Evolutionary conservation across 2,888 invertebrate species (phyloP).

Genomic region (Thymelicus acteon): DNA sequence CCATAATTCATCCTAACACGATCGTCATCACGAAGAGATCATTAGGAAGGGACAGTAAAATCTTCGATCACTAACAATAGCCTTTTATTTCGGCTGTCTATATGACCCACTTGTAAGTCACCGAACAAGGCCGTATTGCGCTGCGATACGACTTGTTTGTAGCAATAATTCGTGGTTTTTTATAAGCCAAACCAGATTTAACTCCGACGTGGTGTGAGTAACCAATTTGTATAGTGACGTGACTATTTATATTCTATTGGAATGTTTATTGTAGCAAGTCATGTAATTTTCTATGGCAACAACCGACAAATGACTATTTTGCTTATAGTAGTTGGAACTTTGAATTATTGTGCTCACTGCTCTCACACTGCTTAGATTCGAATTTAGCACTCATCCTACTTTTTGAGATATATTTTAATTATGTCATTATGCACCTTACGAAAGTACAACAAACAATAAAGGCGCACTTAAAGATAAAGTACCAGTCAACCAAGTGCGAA

Average conservation of each 20-base stretch:
- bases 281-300: not conserved
- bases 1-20: not conserved
- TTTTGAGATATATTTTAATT: no score
- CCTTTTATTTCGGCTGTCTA: constrained; percentile 12
- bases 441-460: no score
- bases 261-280: constrained; percentile 11
- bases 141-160: constrained; percentile 53
- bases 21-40: not conserved
- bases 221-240: constrained; percentile 14
- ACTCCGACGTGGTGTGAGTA: not conserved
- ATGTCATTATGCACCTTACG: no score
- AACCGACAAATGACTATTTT: no score
- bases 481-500: no score
- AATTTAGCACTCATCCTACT: no score
- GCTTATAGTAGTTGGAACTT: no score
- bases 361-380: no score
- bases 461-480: no score
- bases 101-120: constrained; percentile 43
- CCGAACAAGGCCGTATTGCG: constrained; percentile 33
- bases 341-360: no score
- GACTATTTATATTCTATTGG: constrained; percentile 7
- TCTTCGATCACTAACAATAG: constrained; percentile 15
- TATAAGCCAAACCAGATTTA: constrained; percentile 25
- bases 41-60: not conserved
- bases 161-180: constrained; percentile 19